Evolutionary conservation across 2,888 invertebrate genomes (phyloP).

Genomic region (Pterostichus niger): DNA sequence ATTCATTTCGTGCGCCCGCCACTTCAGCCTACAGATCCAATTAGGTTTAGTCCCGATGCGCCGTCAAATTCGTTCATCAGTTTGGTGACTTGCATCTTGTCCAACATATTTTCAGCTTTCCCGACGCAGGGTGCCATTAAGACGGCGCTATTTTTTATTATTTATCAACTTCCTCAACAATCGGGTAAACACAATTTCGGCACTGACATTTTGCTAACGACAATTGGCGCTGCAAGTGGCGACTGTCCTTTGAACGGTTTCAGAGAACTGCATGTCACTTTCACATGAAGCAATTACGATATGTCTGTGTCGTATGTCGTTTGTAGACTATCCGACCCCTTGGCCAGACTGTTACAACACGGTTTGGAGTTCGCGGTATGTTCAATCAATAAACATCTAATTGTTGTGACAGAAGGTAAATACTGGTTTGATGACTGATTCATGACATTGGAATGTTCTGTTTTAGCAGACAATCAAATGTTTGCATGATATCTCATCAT

Average conservation of each 20-base stretch:
- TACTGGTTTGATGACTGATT: slow-evolving; percentile 9
- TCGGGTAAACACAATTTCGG: not conserved
- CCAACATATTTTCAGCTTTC: slow-evolving; percentile 74
- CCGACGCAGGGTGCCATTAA: slow-evolving; percentile 63
- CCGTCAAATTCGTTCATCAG: slow-evolving; percentile 73
- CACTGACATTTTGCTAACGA: slow-evolving; percentile 27
- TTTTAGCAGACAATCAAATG: not conserved
- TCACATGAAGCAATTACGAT: slow-evolving; percentile 29
- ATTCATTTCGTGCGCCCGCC: slow-evolving; percentile 42
- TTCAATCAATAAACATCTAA: slow-evolving; percentile 10
- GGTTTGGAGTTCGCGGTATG: slow-evolving; percentile 11
- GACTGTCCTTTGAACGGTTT: not conserved
- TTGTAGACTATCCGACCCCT: slow-evolving; percentile 1
- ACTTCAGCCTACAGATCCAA: slow-evolving; percentile 47
- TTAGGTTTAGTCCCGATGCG: slow-evolving; percentile 40
- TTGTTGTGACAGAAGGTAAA: not conserved
- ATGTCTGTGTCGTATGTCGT: slow-evolving; percentile 12
- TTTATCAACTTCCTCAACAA: slow-evolving; percentile 22
- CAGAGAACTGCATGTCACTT: slow-evolving; percentile 30
- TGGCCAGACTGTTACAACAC: slow-evolving; percentile 9
- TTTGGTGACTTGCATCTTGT: slow-evolving; percentile 73
- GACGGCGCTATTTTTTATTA: slow-evolving; percentile 19
- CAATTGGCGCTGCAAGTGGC: not conserved
- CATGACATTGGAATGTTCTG: not conserved
- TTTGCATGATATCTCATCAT: not conserved